A percentile compares a stretch with the other conserved stretches of the same genome.
Evolutionary conservation across 64 coral and sea anemone genomes (phyloP).

Genomic region (Pachyseris speciosa): DNA sequence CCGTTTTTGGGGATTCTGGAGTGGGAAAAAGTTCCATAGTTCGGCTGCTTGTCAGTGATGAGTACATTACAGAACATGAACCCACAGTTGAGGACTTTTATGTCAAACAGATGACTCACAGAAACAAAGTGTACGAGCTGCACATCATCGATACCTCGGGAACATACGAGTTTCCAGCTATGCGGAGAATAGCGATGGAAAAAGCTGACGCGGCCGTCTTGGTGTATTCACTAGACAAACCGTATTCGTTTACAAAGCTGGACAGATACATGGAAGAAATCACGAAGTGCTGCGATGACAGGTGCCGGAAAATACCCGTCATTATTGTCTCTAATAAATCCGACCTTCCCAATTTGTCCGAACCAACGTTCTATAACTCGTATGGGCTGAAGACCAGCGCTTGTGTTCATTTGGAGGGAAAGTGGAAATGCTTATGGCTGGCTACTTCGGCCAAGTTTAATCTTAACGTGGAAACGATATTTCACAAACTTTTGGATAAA

Average conservation of each 20-base stretch:
- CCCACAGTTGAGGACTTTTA: slow-evolving; percentile 94
- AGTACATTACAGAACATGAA: slow-evolving; percentile 38
- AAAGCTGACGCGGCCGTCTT: slow-evolving; percentile 86
- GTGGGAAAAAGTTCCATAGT: slow-evolving; percentile 91
- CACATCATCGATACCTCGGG: slow-evolving; percentile 90
- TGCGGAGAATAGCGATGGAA: slow-evolving; percentile 85
- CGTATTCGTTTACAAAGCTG: slow-evolving; percentile 73
- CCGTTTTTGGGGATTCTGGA: slow-evolving; percentile 84
- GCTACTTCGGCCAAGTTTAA: slow-evolving; percentile 21
- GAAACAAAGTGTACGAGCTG: slow-evolving; percentile 64
- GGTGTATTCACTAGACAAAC: slow-evolving; percentile 77
- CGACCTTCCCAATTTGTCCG: slow-evolving; percentile 53
- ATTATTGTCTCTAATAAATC: slow-evolving; percentile 81
- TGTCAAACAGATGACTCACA: slow-evolving; percentile 66
- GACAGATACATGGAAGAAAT: slow-evolving; percentile 78
- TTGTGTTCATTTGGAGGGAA: not conserved
- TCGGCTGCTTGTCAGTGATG: slow-evolving; percentile 64
- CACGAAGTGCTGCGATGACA: slow-evolving; percentile 30
- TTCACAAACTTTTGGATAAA: slow-evolving; percentile 24
- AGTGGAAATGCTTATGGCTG: slow-evolving; percentile 24
- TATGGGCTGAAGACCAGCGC: not conserved
- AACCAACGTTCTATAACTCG: not conserved
- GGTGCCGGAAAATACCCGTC: slow-evolving; percentile 49
- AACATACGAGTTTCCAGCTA: slow-evolving; percentile 92
- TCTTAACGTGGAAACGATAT: slow-evolving; percentile 14